Percentiles rank a stretch among this genome's conserved stretches.
phyloP scores from a whole-genome alignment of 2,888 invertebrate genomes.

The Pseudoips prasinana region DNA sequence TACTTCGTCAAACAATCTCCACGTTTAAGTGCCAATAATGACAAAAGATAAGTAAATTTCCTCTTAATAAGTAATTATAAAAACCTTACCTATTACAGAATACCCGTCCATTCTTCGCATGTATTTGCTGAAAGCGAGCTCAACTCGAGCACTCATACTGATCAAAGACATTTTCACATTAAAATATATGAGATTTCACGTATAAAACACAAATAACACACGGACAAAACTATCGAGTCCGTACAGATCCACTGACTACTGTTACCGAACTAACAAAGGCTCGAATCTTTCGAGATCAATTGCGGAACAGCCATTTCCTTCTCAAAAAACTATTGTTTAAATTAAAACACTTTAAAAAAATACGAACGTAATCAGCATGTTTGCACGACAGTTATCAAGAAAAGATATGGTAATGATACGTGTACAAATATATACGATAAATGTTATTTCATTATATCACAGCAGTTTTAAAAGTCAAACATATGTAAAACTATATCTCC shows the following conservation, averaged over 20 bases:
- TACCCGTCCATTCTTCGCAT: constrained; percentile 61
- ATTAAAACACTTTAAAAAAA: background rate
- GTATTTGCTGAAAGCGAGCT: constrained; percentile 49
- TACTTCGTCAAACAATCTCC: too few relatives aligned
- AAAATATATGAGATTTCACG: background rate
- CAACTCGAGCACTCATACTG: constrained; percentile 42
- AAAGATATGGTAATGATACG: background rate
- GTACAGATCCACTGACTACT: background rate
- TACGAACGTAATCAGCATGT: background rate
- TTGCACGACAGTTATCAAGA: constrained; percentile 8
- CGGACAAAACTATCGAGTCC: background rate
- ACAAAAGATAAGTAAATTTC: too few relatives aligned
- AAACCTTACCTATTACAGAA: constrained; percentile 56
- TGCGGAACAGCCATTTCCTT: constrained; percentile 30
- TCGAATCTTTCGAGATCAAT: constrained; percentile 15
- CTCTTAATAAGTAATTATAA: too few relatives aligned
- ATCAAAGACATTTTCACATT: constrained; percentile 30
- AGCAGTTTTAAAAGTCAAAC: too few relatives aligned
- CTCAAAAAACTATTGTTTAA: constrained; percentile 24
- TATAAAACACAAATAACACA: background rate
- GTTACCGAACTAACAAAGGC: constrained; percentile 17
- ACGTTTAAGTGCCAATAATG: too few relatives aligned
- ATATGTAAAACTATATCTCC: too few relatives aligned
- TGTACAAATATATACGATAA: background rate
- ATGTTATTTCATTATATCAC: background rate